phyloP scores from a whole-genome alignment of 2,113 vertebrate species.

The Cyphomyrus discorhynchus region DNA sequence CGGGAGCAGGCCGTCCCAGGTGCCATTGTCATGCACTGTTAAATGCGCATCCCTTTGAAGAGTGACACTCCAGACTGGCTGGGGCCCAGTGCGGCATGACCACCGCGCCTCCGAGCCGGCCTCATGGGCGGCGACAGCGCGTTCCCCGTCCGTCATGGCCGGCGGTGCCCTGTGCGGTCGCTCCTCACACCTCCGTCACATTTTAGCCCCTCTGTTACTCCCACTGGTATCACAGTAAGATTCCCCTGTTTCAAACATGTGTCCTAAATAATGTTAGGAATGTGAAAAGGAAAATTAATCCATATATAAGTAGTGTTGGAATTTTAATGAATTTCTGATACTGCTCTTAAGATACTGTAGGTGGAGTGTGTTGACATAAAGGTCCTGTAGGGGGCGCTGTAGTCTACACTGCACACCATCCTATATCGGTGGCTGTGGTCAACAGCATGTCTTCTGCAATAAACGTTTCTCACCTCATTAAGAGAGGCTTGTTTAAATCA shows the following conservation, averaged over 20 bases:
- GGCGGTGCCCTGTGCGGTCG: not conserved
- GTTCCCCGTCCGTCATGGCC: no score
- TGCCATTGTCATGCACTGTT: constrained; percentile 63
- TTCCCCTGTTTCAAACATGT: not conserved
- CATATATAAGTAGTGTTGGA: not conserved
- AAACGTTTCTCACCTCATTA: constrained; percentile 71
- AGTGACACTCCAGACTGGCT: constrained; percentile 32
- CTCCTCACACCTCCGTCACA: not conserved
- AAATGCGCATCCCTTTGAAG: constrained; percentile 60
- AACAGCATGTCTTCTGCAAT: constrained; percentile 51
- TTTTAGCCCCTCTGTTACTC: not conserved
- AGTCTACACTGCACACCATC: constrained; percentile 3
- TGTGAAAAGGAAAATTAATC: not conserved
- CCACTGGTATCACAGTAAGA: not conserved
- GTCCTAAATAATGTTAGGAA: not conserved
- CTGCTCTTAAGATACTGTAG: not conserved
- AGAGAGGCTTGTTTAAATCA: constrained; percentile 61
- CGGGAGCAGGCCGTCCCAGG: constrained; percentile 45
- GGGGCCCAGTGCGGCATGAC: not conserved
- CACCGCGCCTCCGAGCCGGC: not conserved
- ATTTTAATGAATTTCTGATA: not conserved
- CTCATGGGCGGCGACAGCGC: not conserved
- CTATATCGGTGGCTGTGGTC: constrained; percentile 49
- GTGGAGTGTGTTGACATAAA: not conserved
- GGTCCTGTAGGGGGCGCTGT: constrained; percentile 59